Conservation (phyloP, 2,888 invertebrate species). For the Malthinus flaveolus region DNA sequence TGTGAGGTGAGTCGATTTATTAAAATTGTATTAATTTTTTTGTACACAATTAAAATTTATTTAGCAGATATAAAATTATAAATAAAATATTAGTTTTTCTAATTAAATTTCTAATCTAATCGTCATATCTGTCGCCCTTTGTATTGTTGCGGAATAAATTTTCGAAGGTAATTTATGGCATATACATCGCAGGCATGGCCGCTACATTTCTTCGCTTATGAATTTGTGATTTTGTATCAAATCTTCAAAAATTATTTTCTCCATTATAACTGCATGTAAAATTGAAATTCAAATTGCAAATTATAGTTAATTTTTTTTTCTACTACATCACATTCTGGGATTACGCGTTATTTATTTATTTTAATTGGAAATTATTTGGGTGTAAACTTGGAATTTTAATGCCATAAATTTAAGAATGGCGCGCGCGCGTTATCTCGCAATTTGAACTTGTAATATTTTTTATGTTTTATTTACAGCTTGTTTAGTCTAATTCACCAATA, state of each 20-base stretch:
- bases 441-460: slow-evolving; percentile 36
- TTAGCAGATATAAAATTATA: slow-evolving; percentile 38
- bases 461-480: neutral
- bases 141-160: slow-evolving; percentile 48
- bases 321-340: slow-evolving; percentile 33
- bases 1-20: slow-evolving; percentile 48
- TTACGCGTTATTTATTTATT: slow-evolving; percentile 27
- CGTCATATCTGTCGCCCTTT: slow-evolving; percentile 33
- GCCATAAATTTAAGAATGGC: slow-evolving; percentile 52
- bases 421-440: slow-evolving; percentile 45
- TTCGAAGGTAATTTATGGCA: slow-evolving; percentile 44
- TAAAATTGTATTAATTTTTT: slow-evolving; percentile 48
- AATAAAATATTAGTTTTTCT: slow-evolving; percentile 52
- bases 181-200: slow-evolving; percentile 48
- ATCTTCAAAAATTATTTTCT: slow-evolving; percentile 50
- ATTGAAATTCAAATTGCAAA: slow-evolving; percentile 34
- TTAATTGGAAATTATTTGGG: slow-evolving; percentile 50
- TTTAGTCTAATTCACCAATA: slow-evolving; percentile 29
- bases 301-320: slow-evolving; percentile 45
- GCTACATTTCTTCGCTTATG: slow-evolving; percentile 42
- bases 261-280: slow-evolving; percentile 22
- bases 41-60: slow-evolving; percentile 49
- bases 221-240: slow-evolving; percentile 33
- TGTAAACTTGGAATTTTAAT: slow-evolving; percentile 52
- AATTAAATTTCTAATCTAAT: slow-evolving; percentile 45